Base-by-base conservation (phyloP, 2,113 vertebrate species). In the Myotis lucifugus region DNA sequence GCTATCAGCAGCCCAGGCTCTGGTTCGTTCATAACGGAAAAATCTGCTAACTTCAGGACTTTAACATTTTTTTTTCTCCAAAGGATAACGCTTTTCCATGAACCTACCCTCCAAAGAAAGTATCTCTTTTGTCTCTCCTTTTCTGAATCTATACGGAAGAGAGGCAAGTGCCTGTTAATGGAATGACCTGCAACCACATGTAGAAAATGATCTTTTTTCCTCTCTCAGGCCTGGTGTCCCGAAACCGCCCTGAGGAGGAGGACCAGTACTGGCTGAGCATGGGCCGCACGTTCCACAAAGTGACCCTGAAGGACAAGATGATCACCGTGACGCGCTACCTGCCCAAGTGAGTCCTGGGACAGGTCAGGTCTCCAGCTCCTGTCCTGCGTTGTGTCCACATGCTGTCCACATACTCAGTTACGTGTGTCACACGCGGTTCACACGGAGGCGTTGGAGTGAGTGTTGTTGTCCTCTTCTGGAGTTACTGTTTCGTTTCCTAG, bases 271-370 rank as follows among this genome's bases (percentile, higher is more conserved):
- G 99, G 99, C 99, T 99, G 96, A 99, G 99, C 70, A 99, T 99
- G 99, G 99, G 99, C 25, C 99, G 99, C 21, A 99, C 99, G 4
- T 99, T 99, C 97, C 99, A 99, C 94, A 99, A 99, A 98, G 99
- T 99, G 79, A 99, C 99, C 6, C 97, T 99, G 61, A 99, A 99
- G 97, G 99, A 99, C 98, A 99, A 99, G 97, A 99, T 99, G 85
- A 99, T 99, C 97, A 99, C 99, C 0, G 99, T 99, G 61, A 99
- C 99, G 13, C 99, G 99, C 8, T 99, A 99, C 97, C 98, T 99
- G 83, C 99, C 99, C 13, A 99, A 99, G 99, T 99, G 96, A 99
- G 99, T 98, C 40, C 54, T 67, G 85, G 46, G 37, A 18, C 29
- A 6, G 32, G 74, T 56, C 17, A 27, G 10, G n/a, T 69, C 25